Conservation (phyloP, 2,888 invertebrate genomes). For the Alsophila aescularia region DNA sequence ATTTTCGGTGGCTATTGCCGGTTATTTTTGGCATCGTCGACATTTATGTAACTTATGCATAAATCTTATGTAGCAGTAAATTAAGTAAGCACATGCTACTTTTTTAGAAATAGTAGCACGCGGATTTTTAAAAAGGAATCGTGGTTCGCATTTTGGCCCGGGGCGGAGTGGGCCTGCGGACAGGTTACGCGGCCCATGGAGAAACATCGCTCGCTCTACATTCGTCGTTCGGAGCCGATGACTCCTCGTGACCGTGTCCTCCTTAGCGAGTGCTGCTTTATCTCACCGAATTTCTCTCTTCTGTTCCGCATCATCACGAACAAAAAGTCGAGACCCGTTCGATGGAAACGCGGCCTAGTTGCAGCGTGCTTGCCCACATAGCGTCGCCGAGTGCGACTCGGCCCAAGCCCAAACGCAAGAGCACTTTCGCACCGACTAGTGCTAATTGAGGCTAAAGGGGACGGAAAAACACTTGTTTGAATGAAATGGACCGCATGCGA, state of each 20-base stretch:
- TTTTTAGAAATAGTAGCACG: slow-evolving; percentile 39
- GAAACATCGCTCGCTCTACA: slow-evolving; percentile 78
- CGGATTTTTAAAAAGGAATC: slow-evolving; percentile 32
- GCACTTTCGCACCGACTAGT: slow-evolving; percentile 53
- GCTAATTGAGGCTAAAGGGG: slow-evolving; percentile 57
- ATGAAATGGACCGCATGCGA: slow-evolving; percentile 35
- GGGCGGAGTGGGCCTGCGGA: slow-evolving; percentile 59
- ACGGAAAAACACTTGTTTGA: slow-evolving; percentile 47
- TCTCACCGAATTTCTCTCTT: slow-evolving; percentile 82
- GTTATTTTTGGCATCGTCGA: slow-evolving; percentile 7
- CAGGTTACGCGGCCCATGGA: slow-evolving; percentile 69
- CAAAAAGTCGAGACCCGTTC: slow-evolving; percentile 81
- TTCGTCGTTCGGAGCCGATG: slow-evolving; percentile 77
- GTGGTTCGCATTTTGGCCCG: slow-evolving; percentile 55
- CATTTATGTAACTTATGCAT: slow-evolving; percentile 21
- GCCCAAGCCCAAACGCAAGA: slow-evolving; percentile 47
- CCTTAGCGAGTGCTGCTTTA: slow-evolving; percentile 77
- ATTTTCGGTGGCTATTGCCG: slow-evolving; percentile 30
- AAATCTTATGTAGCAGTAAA: slow-evolving; percentile 21
- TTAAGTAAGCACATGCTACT: slow-evolving; percentile 30
- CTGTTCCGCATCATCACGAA: slow-evolving; percentile 80
- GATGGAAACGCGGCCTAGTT: slow-evolving; percentile 77
- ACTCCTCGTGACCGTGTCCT: slow-evolving; percentile 81
- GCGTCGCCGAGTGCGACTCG: slow-evolving; percentile 42
- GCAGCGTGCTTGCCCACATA: slow-evolving; percentile 51